These are phyloP conservation scores for Lepas anatifera DNA, from an alignment of 2,888 invertebrate genomes.

Conservation along the genomic window DNA sequence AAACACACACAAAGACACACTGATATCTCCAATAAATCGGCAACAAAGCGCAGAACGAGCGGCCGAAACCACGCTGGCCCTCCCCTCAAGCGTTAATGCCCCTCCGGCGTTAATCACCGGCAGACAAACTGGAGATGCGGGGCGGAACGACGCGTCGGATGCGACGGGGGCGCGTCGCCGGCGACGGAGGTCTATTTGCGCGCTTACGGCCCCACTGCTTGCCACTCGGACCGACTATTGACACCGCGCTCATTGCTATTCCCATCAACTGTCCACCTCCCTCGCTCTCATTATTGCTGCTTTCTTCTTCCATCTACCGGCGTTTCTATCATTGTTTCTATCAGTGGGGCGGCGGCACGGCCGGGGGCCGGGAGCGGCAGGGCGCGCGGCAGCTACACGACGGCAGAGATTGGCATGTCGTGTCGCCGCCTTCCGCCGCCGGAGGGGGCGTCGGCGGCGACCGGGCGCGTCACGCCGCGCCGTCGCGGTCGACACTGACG, in stretches of 20 bases:
- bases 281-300: conserved; percentile 8
- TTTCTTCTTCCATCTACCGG: conserved; percentile 10
- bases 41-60: not conserved
- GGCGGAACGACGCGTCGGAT: too few relatives aligned
- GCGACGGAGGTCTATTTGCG: too few relatives aligned
- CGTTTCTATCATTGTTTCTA: conserved; percentile 12
- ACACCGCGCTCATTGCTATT: conserved; percentile 8
- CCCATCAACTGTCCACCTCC: conserved; percentile 12
- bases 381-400: not conserved
- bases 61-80: not conserved
- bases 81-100: not conserved
- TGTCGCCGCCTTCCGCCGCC: conserved; percentile 1
- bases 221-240: not conserved
- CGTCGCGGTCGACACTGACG: not conserved
- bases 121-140: too few relatives aligned
- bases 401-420: not conserved
- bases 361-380: not conserved
- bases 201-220: not conserved
- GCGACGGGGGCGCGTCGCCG: too few relatives aligned
- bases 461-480: not conserved
- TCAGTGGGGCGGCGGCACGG: conserved; percentile 4
- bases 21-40: not conserved
- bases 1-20: not conserved
- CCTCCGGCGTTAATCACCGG: not conserved
- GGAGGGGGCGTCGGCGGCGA: not conserved